Conservation (phyloP, 35 echinoderm and acorn worm species). For the Lytechinus pictus region DNA sequence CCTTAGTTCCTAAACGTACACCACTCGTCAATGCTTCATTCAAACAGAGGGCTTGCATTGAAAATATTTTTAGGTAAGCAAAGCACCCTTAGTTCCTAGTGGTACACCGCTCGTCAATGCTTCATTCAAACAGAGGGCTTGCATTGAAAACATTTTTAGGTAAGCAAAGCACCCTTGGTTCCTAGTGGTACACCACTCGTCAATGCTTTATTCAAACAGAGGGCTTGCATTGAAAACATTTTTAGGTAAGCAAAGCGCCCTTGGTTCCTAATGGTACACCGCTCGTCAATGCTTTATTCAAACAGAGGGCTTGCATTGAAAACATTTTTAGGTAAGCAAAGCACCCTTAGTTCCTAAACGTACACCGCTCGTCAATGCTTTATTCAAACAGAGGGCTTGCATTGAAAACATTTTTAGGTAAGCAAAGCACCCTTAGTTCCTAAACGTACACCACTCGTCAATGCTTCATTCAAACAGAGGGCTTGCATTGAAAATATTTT, state of each 20-base stretch:
- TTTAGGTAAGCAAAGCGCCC: slow-evolving; percentile 69
- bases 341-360: no score
- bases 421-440: no score
- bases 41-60: neutral
- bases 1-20: neutral
- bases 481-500: no score
- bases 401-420: neutral
- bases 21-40: neutral
- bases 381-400: neutral
- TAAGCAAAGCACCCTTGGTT: slow-evolving; percentile 84
- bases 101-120: no score
- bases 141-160: no score
- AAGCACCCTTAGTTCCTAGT: no score
- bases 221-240: slow-evolving; percentile 97
- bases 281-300: neutral
- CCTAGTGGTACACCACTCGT: slow-evolving; percentile 85
- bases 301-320: neutral
- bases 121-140: no score
- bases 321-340: neutral
- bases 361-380: neutral
- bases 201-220: slow-evolving; percentile 96
- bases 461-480: no score
- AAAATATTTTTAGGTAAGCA: neutral
- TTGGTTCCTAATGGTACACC: neutral
- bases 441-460: no score